Conservation (phyloP, 2,113 vertebrate genomes). For the Mobula birostris region DNA sequence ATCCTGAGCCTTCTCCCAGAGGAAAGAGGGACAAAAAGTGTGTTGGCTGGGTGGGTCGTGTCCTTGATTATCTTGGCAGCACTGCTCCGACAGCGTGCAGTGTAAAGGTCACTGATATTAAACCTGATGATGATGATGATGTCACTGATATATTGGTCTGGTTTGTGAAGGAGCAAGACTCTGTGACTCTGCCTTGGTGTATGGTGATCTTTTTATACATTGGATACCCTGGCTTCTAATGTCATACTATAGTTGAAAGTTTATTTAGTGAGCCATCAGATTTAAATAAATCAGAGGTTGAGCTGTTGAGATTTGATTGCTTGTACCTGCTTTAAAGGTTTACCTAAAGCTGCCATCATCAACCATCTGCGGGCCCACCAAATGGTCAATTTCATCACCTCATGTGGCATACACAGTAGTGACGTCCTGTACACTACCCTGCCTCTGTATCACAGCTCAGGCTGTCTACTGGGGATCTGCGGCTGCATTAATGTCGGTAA, state of each 20-base stretch:
- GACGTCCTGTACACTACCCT: neutral
- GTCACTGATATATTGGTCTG: neutral
- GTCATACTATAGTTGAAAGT: no score
- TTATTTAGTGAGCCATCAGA: no score
- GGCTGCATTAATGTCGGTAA: neutral
- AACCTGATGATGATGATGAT: no score
- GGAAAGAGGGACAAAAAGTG: no score
- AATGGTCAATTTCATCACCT: conserved; percentile 45
- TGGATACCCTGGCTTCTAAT: no score
- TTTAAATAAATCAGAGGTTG: neutral
- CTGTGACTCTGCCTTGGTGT: no score
- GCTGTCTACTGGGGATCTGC: conserved; percentile 21
- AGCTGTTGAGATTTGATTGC: neutral
- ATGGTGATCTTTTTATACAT: no score
- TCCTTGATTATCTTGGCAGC: no score
- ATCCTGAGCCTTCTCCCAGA: no score
- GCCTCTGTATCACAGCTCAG: neutral
- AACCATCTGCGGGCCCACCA: conserved; percentile 60
- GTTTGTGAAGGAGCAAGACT: no score
- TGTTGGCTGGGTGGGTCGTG: no score
- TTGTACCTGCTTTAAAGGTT: conserved; percentile 54
- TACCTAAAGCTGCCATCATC: conserved; percentile 73
- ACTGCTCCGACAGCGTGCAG: no score
- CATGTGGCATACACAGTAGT: conserved; percentile 53
- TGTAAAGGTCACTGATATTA: neutral